Conservation (phyloP, 1,140 invertebrate genomes). For the Alviniconcha marisindica region DNA sequence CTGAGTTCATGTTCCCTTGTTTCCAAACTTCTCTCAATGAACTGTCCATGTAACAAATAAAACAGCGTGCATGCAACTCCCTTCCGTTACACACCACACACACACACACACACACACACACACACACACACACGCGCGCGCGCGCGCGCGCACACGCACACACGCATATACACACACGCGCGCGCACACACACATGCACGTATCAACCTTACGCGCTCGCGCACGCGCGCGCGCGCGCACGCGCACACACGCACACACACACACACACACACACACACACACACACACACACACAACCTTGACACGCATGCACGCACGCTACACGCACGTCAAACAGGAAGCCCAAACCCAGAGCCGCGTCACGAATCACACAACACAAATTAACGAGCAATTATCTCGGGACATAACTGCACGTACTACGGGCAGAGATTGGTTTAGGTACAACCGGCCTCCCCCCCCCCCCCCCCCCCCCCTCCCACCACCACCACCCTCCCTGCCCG, state of each 20-base stretch:
- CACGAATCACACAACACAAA: neutral
- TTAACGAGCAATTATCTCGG: too few relatives aligned
- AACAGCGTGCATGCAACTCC: too few relatives aligned
- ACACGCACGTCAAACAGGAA: neutral
- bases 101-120: constrained; percentile 3
- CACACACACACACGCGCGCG: neutral
- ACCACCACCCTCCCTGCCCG: too few relatives aligned
- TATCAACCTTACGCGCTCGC: neutral
- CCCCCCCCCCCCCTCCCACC: too few relatives aligned
- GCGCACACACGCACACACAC: neutral
- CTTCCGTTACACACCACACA: too few relatives aligned
- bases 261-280: neutral
- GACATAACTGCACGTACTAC: neutral
- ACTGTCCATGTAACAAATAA: too few relatives aligned
- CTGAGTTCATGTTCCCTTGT: too few relatives aligned
- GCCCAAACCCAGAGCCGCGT: too few relatives aligned
- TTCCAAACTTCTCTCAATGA: too few relatives aligned
- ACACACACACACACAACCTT: neutral
- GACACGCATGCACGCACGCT: neutral
- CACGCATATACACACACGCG: neutral
- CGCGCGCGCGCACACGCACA: neutral
- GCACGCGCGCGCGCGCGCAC: neutral
- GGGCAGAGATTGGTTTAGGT: too few relatives aligned
- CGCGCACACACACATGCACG: neutral
- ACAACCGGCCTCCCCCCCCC: too few relatives aligned